Conservation (phyloP, 23 tunicate species). For the Oikopleura albicans region DNA sequence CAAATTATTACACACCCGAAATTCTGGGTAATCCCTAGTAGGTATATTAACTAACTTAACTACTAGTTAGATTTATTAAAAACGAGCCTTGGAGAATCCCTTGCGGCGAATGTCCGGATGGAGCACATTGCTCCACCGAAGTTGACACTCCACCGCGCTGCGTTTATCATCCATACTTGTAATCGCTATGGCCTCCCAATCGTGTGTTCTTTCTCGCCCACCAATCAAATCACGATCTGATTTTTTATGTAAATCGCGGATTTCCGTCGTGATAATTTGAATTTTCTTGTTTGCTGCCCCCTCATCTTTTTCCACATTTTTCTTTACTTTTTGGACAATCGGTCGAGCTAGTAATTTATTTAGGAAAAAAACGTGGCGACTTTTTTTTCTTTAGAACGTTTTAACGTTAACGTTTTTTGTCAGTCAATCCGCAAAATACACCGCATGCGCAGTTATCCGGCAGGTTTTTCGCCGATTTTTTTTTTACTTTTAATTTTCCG, state of each 20-base stretch:
- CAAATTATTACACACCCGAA: no score
- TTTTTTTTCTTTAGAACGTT: no score
- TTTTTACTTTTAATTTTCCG: no score
- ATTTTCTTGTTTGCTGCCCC: neutral
- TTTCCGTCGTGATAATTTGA: neutral
- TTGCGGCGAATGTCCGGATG: neutral
- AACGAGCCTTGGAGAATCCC: neutral
- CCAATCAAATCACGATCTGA: conserved; percentile 11
- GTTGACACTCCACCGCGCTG: neutral
- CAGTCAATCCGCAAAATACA: no score
- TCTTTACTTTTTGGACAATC: neutral
- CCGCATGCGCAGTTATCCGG: no score
- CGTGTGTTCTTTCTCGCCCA: neutral
- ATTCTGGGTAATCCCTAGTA: no score
- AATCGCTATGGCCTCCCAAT: neutral
- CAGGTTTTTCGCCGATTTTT: no score
- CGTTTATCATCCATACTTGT: neutral
- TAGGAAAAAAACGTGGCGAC: no score
- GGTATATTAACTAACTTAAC: no score
- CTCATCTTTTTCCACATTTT: neutral
- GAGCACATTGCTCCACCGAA: neutral
- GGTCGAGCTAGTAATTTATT: no score
- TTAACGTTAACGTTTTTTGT: no score
- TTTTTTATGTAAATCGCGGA: neutral
- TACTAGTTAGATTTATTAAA: no score